phyloP scores from a whole-genome alignment of 2,113 vertebrate genomes.

The Amblyornis subalaris region DNA sequence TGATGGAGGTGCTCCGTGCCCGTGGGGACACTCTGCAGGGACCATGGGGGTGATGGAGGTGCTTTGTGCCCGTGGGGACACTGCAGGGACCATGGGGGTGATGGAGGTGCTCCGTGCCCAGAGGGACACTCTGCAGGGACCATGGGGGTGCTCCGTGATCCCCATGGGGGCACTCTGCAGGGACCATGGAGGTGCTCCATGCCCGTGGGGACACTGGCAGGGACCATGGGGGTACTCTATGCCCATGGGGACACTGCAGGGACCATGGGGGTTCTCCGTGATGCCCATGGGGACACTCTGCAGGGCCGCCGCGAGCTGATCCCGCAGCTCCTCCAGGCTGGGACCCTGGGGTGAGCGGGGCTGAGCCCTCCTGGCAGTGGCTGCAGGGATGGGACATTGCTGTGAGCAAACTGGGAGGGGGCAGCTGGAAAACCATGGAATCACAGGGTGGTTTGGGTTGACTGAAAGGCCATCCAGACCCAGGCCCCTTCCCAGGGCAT shows the following conservation, averaged over 20 bases:
- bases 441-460: neutral
- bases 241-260: neutral
- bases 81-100: neutral
- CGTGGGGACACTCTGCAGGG: too few species aligned
- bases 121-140: too few species aligned
- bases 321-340: accelerated
- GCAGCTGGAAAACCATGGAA: neutral
- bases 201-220: neutral
- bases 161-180: neutral
- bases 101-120: neutral
- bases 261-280: too few species aligned
- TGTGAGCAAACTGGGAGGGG: neutral
- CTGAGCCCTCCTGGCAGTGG: neutral
- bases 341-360: accelerated
- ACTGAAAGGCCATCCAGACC: neutral
- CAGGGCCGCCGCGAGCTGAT: neutral
- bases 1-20: neutral
- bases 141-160: neutral
- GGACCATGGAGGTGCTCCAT: neutral
- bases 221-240: neutral
- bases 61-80: accelerated
- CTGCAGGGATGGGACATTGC: neutral
- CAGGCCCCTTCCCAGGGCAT: neutral
- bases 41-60: too few species aligned
- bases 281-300: neutral